Conservation (phyloP, 2,797 vertebrate genomes). For the Prionace glauca region DNA sequence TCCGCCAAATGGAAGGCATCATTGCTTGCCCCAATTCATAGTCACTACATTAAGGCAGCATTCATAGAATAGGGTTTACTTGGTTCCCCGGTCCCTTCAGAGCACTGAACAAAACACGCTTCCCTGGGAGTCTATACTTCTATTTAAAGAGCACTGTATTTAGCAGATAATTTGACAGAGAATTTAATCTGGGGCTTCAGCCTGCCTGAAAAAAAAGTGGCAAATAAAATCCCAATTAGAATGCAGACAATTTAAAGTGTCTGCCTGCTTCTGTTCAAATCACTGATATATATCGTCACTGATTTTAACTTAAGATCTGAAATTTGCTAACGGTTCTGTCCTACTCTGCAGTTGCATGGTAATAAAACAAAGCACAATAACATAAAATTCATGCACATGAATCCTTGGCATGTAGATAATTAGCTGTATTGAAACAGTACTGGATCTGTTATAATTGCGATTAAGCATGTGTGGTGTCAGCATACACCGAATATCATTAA, state of each 20-base stretch:
- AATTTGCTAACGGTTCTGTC: slow-evolving; percentile 34
- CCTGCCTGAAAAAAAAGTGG: neutral
- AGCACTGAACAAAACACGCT: slow-evolving; percentile 23
- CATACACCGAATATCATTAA: slow-evolving; percentile 47
- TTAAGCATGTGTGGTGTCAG: slow-evolving; percentile 46
- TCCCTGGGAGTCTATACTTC: neutral
- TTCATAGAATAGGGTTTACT: slow-evolving; percentile 8
- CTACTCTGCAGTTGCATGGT: neutral
- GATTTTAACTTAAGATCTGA: slow-evolving; percentile 23
- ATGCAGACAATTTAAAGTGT: slow-evolving; percentile 26
- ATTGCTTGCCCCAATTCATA: neutral
- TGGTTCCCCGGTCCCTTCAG: neutral
- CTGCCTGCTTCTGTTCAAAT: slow-evolving; percentile 25
- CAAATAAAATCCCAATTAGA: slow-evolving; percentile 36
- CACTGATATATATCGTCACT: slow-evolving; percentile 20
- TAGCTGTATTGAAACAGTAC: slow-evolving; percentile 39
- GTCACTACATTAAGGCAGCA: slow-evolving; percentile 14
- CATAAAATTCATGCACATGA: slow-evolving; percentile 37
- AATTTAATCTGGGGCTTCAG: slow-evolving; percentile 23
- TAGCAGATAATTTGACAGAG: slow-evolving; percentile 30
- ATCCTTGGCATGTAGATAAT: slow-evolving; percentile 39
- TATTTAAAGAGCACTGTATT: slow-evolving; percentile 29
- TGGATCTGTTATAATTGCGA: slow-evolving; percentile 40
- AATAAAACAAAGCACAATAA: slow-evolving; percentile 39
- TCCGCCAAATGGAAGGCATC: neutral